Evolutionary conservation across 30 jellyfish, hydroid and myxozoan species (phyloP).

Genomic region (Aurelia aurita): DNA sequence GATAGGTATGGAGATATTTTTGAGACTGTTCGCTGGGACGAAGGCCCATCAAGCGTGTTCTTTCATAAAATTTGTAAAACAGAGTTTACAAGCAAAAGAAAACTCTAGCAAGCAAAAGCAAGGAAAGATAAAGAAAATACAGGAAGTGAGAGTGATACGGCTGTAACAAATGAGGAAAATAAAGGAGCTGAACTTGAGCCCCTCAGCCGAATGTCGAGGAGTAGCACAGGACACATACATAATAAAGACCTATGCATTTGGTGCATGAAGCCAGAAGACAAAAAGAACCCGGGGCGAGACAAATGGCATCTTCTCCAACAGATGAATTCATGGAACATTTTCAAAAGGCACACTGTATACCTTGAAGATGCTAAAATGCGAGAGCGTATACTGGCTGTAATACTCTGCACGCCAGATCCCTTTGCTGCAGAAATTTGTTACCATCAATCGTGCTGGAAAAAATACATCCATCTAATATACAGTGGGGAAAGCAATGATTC

Average conservation of each 20-base stretch:
- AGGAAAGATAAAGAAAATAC: conserved; percentile 24
- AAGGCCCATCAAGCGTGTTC: conserved; percentile 20
- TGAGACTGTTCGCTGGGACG: conserved; percentile 22
- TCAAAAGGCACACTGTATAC: conserved; percentile 31
- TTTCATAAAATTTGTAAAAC: conserved; percentile 11
- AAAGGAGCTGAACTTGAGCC: conserved; percentile 22
- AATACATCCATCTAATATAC: conserved; percentile 8
- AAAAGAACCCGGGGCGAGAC: conserved; percentile 27
- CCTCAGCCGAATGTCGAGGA: conserved; percentile 36
- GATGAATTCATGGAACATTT: conserved; percentile 30
- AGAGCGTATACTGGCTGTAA: conserved; percentile 31
- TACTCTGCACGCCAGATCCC: conserved; percentile 12
- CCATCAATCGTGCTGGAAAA: conserved; percentile 27
- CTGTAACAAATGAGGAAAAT: conserved; percentile 19
- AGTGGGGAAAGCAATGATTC: conserved; percentile 35
- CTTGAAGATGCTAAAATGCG: conserved; percentile 24
- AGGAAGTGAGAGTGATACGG: conserved; percentile 23
- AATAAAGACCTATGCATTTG: conserved; percentile 12
- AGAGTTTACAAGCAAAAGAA: no score
- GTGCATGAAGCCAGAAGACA: conserved; percentile 21
- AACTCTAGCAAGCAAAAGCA: conserved; percentile 19
- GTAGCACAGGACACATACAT: conserved; percentile 42
- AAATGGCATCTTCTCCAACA: conserved; percentile 28
- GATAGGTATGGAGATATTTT: conserved; percentile 25
- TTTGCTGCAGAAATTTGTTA: conserved; percentile 2